phyloP scores from a whole-genome alignment of 1,140 invertebrate species.

The Asbolus verrucosus region DNA sequence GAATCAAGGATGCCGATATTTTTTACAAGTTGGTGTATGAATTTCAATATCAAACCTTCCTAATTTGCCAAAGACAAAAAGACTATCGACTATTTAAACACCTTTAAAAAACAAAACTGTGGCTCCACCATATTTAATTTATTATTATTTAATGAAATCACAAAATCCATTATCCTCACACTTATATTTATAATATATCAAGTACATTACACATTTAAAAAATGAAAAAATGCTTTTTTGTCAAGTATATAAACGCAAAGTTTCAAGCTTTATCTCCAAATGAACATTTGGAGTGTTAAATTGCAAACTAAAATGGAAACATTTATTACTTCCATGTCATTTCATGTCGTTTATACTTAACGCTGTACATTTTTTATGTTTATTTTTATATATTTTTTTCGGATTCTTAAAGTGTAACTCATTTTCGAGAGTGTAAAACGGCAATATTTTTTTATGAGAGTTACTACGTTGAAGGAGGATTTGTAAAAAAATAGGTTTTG shows the following conservation, averaged over 20 bases:
- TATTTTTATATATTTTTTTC: conserved; percentile 27
- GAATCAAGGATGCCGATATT: no score
- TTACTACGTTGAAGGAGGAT: background rate
- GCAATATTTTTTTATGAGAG: conserved; percentile 4
- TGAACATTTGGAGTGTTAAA: conserved; percentile 7
- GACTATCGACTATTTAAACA: no score
- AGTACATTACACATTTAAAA: no score
- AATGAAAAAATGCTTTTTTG: background rate
- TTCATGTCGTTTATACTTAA: conserved; percentile 9
- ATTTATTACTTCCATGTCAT: conserved; percentile 23
- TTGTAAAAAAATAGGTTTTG: background rate
- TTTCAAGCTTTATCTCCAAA: conserved; percentile 4
- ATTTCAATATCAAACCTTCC: no score
- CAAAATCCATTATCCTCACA: no score
- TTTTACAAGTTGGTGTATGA: no score
- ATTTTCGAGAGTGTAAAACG: no score
- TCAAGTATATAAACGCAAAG: background rate
- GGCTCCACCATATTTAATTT: no score
- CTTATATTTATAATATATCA: no score
- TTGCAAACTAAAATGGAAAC: conserved; percentile 22
- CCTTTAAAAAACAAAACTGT: no score
- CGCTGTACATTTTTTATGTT: conserved; percentile 27
- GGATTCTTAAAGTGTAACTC: conserved; percentile 10
- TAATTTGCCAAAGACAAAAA: no score
- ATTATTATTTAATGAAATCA: no score